A percentile compares a stretch with the other conserved stretches of the same genome.
Conservation (phyloP, 2,797 vertebrate genomes). For the Graptemys geographica region DNA sequence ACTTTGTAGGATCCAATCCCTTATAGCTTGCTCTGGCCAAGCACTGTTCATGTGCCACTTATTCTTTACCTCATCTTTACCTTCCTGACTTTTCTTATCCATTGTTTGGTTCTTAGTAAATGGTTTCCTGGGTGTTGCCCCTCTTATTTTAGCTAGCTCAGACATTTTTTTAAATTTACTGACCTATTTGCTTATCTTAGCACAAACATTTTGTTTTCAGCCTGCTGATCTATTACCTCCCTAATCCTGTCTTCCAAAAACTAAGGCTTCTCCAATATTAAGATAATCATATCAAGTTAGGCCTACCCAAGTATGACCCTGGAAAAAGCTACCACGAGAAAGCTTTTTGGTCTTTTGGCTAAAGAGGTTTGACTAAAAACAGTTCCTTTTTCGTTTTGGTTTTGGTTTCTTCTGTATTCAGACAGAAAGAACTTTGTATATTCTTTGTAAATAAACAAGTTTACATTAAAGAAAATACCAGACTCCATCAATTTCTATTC, state of each 20-base stretch:
- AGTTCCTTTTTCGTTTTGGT: background rate
- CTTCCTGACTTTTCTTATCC: background rate
- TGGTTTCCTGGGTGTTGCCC: background rate
- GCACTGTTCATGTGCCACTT: background rate
- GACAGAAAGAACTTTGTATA: background rate
- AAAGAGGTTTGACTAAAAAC: background rate
- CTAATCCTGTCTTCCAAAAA: background rate
- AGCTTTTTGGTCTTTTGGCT: background rate
- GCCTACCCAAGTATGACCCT: background rate
- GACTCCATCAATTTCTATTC: background rate
- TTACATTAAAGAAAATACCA: background rate
- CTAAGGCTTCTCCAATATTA: background rate
- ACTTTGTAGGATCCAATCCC: background rate
- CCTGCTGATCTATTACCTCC: background rate
- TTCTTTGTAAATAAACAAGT: background rate
- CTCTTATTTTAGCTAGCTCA: background rate
- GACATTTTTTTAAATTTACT: background rate
- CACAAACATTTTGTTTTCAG: background rate
- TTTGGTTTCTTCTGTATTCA: background rate
- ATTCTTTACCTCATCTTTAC: background rate
- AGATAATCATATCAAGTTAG: background rate
- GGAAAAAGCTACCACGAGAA: background rate
- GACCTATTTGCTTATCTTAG: background rate
- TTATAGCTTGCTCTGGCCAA: background rate
- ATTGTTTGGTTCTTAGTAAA: background rate